Base-by-base conservation (phyloP, 2,888 invertebrate species). In the Sthenelais limicola region DNA sequence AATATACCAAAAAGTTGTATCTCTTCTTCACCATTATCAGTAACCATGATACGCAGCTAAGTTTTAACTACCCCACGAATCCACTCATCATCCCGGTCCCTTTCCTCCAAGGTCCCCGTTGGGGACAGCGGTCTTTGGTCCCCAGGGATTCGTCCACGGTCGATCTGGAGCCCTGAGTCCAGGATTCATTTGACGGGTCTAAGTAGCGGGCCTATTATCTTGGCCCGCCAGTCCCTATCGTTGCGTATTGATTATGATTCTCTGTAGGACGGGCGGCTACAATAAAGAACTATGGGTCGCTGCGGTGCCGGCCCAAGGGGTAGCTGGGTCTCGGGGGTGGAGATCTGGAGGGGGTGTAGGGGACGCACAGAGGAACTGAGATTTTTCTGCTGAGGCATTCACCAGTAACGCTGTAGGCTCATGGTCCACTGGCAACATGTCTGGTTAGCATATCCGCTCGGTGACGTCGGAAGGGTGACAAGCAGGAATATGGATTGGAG, bases 131-230 rank as follows among this genome's bases (percentile, higher is more conserved):
- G n/a, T n/a, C n/a, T n/a, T n/a, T n/a, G n/a, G n/a, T n/a, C n/a
- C n/a, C n/a, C n/a, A n/a, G n/a, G n/a, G n/a, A n/a, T n/a, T n/a
- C n/a, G n/a, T n/a, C n/a, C n/a, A n/a, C n/a, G n/a, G n/a, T n/a
- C n/a, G n/a, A n/a, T n/a, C n/a, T n/a, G n/a, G 18, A n/a, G 7
- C 21, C 7, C 35, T 12, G 38, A 62, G 62, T 62, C 62, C 62
- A 62, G 43, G 62, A 62, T 62, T 62, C 62, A 62, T 62, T 62
- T 62, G 62, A 62, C 62, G 62, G 62, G 62, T 62, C 62, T 62
- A 62, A 62, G 62, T 62, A 62, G 35, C 62, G 62, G 24, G 3
- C 56, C 62, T 43, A 38, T 62, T 62, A 62, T 62, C 62, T 62
- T 26, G 38, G 24, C 21, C 38, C 62, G 28, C 21, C 62, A 62